Base-by-base conservation (phyloP, 1,140 invertebrate species). In the Drosophila athabasca region DNA sequence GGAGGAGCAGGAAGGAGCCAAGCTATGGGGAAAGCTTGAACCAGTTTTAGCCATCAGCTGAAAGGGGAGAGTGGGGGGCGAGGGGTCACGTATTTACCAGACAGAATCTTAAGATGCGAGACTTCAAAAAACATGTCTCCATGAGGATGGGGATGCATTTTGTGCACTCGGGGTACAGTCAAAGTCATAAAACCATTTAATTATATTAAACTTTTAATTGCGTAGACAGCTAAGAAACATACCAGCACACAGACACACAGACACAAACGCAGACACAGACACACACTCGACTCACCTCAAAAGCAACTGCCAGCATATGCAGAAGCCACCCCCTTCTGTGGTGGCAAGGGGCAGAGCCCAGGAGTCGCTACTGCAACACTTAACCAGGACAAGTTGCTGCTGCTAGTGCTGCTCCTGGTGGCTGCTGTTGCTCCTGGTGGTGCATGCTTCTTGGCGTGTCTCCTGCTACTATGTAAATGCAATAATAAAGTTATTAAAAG, bases 401-500 rank as follows among this genome's bases (percentile, higher is more conserved):
- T 59, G 62, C 58, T 64, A 64, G 70, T 68, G 60, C 49, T 46
- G 55, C 29, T 60, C 19, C 35, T 51, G 53, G 46, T 69, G 66
- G 17, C 64, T 51, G 51, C 43, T 43, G 51, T 31, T 43, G 55
- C 46, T 69, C 49, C 53, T 59, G 62, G 49, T 69, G 69, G 64
- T 68, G 55, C 49, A 43, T 61, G 45, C 71, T 53, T 31, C 71
- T 43, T 41, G 54, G 54, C 73, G 39, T 77, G 68, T 66, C 65
- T 66, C 65, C 60, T 67, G 76, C 76, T 77, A 77, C 80, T 90
- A 81, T 90, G 84, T 81, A 90, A 83, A 88, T 91, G 90, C 80
- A 91, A 91, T 91, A 91, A 91, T 91, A 91, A 91, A 91, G 90
- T 91, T 91, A 91, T 91, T 91, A 91, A 91, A 91, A 91, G 90